Base-by-base conservation (phyloP, 2,113 vertebrate genomes). In the Sorex araneus region DNA sequence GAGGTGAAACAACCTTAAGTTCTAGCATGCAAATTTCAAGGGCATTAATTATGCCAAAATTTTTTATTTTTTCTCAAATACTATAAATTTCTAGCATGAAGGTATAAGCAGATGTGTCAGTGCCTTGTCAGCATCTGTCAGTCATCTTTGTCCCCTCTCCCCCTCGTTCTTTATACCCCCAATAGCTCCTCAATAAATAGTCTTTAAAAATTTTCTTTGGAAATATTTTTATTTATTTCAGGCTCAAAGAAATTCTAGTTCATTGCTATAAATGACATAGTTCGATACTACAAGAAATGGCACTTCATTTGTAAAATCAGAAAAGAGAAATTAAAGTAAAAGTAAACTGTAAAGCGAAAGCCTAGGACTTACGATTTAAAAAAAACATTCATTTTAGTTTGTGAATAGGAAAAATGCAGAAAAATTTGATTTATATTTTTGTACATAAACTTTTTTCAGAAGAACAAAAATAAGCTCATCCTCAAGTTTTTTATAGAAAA, bases 191-290 rank as follows among this genome's bases (percentile, higher is more conserved):
- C 19, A 25, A 3, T 71, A 30, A 36, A 27, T 19, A 66, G 16
- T 28, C 36, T 67, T 5, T 50, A n/a, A 30, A n/a, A 90, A 3
- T 36, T 34, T 80, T 67, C 74, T 63, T 64, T 19, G 40, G 32
- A 94, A 76, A 71, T 80, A 7, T 60, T 89, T 79, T 82, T 36
- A 28, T 57, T 63, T 73, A 28, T 90, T 70, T 89, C 30, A 69
- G 90, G 36, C 9, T 40, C 70, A 15, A 11, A 92, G 5, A 8
- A 57, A 64, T 9, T 57, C 21, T 28, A 74, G 18, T 1, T 40
- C 8, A 76, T 19, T 69, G 25, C 19, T 74, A 60, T 28, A 11
- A 43, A 70, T 23, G 30, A 67, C 4, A 54, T 4, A 27, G 70
- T 18, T 50, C 19, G 19, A 1, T 19, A 54, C 67, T 50, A 43